Conservation (phyloP, 53 echinoderm and acorn worm genomes). For the Arbacia lixula region DNA sequence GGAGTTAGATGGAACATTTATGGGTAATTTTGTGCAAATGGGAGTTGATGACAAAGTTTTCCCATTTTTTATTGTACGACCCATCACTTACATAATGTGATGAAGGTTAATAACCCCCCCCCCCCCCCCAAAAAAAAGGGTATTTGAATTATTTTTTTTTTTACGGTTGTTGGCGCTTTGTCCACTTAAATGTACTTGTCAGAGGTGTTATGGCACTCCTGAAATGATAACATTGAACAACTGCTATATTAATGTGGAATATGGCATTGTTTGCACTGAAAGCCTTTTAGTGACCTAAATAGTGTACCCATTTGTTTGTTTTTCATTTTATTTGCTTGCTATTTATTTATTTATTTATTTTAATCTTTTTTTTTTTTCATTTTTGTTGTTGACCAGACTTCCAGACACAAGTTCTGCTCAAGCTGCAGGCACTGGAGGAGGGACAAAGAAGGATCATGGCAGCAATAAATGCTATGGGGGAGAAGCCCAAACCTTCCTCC, state of each 20-base stretch:
- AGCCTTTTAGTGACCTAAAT: slow-evolving; percentile 25
- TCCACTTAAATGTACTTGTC: slow-evolving; percentile 30
- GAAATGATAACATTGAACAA: slow-evolving; percentile 30
- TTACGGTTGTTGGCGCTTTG: slow-evolving; percentile 30
- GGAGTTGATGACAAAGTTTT: slow-evolving; percentile 30
- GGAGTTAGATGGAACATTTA: slow-evolving; percentile 24
- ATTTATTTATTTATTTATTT: too few species aligned
- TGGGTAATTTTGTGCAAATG: slow-evolving; percentile 26
- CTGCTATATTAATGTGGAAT: slow-evolving; percentile 19
- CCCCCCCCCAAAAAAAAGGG: slow-evolving; percentile 23
- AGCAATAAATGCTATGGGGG: slow-evolving; percentile 23
- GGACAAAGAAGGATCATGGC: slow-evolving; percentile 31
- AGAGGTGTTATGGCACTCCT: slow-evolving; percentile 20
- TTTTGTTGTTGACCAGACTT: slow-evolving; percentile 30
- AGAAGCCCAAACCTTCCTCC: slow-evolving; percentile 36
- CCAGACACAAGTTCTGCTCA: slow-evolving; percentile 19
- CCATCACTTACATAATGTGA: slow-evolving; percentile 30
- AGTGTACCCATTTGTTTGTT: slow-evolving; percentile 20
- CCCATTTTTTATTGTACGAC: slow-evolving; percentile 16
- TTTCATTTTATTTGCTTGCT: too few species aligned
- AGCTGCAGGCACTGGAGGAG: slow-evolving; percentile 36
- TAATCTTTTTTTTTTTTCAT: slow-evolving; percentile 16
- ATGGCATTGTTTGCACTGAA: slow-evolving; percentile 17
- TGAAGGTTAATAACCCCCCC: slow-evolving; percentile 17
- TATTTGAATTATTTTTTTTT: slow-evolving; percentile 21